phyloP scores from a whole-genome alignment of 2,888 invertebrate genomes.

The Spodoptera exigua region DNA sequence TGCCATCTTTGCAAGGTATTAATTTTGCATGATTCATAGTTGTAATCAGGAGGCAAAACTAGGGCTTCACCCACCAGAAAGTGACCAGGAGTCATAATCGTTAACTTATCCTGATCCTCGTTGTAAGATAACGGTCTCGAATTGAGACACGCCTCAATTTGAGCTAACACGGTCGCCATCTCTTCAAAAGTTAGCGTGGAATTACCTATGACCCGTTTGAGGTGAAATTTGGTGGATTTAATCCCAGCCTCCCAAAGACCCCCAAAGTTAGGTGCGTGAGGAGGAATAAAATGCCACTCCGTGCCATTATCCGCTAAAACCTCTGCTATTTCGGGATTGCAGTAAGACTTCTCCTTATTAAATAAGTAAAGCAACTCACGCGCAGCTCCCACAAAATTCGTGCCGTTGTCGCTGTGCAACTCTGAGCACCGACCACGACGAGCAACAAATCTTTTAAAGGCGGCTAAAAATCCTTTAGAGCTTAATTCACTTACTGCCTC shows the following conservation, averaged over 20 bases:
- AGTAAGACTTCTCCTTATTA: background rate
- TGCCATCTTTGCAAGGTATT: no score
- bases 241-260: no score
- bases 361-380: constrained; percentile 1
- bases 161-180: background rate
- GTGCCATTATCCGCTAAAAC: background rate
- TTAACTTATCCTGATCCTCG: no score
- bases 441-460: background rate
- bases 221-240: background rate
- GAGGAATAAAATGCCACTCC: constrained; percentile 7
- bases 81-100: no score
- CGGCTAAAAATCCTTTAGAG: background rate
- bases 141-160: constrained; percentile 4
- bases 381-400: background rate
- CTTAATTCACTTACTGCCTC: background rate
- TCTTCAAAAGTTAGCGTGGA: background rate
- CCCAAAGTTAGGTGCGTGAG: background rate
- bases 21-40: no score
- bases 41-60: no score
- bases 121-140: background rate
- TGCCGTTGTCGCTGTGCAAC: no score
- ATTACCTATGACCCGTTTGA: background rate
- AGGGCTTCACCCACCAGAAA: no score
- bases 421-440: background rate
- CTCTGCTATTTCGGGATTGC: background rate